These are phyloP conservation scores for Apamea anceps DNA, from an alignment of 2,888 invertebrate genomes.

Conservation along the genomic window DNA sequence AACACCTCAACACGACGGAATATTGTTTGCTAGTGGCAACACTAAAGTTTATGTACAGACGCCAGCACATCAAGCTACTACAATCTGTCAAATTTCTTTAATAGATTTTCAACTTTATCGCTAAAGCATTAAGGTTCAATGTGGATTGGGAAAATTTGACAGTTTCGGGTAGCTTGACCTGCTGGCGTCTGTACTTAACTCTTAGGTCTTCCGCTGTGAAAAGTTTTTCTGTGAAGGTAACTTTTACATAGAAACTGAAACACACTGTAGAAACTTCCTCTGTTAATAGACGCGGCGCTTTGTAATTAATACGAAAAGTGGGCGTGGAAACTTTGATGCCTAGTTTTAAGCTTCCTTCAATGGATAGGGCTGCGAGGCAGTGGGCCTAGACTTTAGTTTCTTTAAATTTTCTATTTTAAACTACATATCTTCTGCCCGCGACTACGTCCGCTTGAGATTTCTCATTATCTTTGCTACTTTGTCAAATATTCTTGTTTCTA, in stretches of 20 bases:
- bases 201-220: not conserved
- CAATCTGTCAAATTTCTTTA: too few relatives aligned
- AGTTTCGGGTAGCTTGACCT: too few relatives aligned
- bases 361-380: not conserved
- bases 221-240: not conserved
- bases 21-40: constrained; percentile 14
- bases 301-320: constrained; percentile 29
- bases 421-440: too few relatives aligned
- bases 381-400: not conserved
- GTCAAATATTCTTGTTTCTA: not conserved
- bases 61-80: too few relatives aligned
- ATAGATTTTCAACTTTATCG: too few relatives aligned
- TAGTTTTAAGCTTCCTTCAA: constrained; percentile 3
- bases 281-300: constrained; percentile 16
- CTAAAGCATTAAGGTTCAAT: too few relatives aligned
- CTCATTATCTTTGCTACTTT: not conserved
- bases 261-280: constrained; percentile 1
- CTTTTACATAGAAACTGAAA: constrained; percentile 10
- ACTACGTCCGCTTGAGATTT: too few relatives aligned
- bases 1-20: constrained; percentile 12
- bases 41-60: constrained; percentile 10
- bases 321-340: not conserved
- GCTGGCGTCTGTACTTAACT: too few relatives aligned
- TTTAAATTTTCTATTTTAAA: not conserved
- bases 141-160: too few relatives aligned